Percentiles rank a stretch among this genome's conserved stretches.
These are phyloP conservation scores for Subanguina moxae DNA, from an alignment of 1,140 invertebrate species.

Conservation along the genomic window DNA sequence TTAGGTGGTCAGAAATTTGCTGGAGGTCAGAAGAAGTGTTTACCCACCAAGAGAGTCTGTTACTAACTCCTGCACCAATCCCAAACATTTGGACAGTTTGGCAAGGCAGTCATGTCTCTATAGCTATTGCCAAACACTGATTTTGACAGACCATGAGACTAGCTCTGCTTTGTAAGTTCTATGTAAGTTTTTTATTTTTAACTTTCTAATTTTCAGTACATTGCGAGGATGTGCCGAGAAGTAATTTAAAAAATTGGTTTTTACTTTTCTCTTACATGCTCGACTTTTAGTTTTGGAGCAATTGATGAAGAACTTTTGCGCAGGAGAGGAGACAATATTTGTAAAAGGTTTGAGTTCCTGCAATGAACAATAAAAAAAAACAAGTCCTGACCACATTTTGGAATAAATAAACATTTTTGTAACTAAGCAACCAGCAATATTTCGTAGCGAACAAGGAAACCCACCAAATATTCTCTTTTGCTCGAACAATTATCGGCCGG, in stretches of 20 bases:
- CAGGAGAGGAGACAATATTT: conserved; percentile 38
- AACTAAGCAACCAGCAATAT: too few relatives aligned
- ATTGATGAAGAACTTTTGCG: conserved; percentile 35
- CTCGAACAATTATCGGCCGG: too few relatives aligned
- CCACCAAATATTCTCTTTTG: too few relatives aligned
- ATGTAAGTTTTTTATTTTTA: neutral
- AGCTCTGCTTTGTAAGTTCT: conserved; percentile 21
- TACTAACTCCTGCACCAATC: conserved; percentile 30
- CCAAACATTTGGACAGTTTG: conserved; percentile 32
- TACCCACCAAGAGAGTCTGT: conserved; percentile 34
- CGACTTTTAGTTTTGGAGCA: conserved; percentile 35
- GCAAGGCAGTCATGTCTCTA: conserved; percentile 36
- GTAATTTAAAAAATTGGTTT: neutral
- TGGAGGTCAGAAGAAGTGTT: conserved; percentile 34
- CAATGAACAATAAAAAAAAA: neutral
- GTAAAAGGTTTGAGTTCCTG: conserved; percentile 15
- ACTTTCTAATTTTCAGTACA: conserved; percentile 35
- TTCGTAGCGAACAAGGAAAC: too few relatives aligned
- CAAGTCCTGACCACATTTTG: neutral
- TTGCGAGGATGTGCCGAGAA: conserved; percentile 50
- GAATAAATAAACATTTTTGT: too few relatives aligned
- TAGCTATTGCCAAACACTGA: conserved; percentile 46
- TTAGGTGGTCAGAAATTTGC: conserved; percentile 30
- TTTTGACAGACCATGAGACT: conserved; percentile 47
- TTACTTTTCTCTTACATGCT: neutral